These are phyloP conservation scores for Zaprionus davidi DNA, from an alignment of 1,140 invertebrate species.

Conservation along the genomic window DNA sequence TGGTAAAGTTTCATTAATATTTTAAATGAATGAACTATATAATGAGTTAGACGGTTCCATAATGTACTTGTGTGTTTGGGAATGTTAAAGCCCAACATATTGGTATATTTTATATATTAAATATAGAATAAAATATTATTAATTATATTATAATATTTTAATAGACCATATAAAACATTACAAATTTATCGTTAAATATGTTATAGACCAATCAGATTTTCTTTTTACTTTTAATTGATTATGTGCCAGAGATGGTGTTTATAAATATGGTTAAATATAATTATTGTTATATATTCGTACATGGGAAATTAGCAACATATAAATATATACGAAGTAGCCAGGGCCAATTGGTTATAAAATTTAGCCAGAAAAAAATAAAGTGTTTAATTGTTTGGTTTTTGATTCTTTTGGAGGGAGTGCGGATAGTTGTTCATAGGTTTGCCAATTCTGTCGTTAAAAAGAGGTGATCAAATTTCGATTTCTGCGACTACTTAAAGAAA, in stretches of 20 bases:
- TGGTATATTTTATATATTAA: neutral
- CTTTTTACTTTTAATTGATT: neutral
- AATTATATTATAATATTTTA: neutral
- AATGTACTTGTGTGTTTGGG: neutral
- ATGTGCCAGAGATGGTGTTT: neutral
- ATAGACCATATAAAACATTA: neutral
- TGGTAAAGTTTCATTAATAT: constrained; percentile 8
- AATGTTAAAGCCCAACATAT: neutral
- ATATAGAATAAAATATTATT: neutral
- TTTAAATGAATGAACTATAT: neutral
- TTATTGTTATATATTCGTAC: constrained; percentile 12
- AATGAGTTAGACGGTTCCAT: neutral
- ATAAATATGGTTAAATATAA: neutral
- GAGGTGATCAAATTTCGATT: neutral
- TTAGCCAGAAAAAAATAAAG: constrained; percentile 46
- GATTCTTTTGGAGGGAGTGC: constrained; percentile 7
- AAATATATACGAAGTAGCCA: constrained; percentile 53
- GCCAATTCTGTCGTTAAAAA: constrained; percentile 7
- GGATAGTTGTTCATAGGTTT: constrained; percentile 2
- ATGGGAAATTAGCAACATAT: constrained; percentile 61
- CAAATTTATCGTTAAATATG: neutral
- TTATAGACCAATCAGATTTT: neutral
- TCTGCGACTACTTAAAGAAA: neutral
- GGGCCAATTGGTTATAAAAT: constrained; percentile 55
- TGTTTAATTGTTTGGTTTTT: constrained; percentile 33